Evolutionary conservation across 2,797 vertebrate genomes (phyloP).

Genomic region (Cheirogaleus major): DNA sequence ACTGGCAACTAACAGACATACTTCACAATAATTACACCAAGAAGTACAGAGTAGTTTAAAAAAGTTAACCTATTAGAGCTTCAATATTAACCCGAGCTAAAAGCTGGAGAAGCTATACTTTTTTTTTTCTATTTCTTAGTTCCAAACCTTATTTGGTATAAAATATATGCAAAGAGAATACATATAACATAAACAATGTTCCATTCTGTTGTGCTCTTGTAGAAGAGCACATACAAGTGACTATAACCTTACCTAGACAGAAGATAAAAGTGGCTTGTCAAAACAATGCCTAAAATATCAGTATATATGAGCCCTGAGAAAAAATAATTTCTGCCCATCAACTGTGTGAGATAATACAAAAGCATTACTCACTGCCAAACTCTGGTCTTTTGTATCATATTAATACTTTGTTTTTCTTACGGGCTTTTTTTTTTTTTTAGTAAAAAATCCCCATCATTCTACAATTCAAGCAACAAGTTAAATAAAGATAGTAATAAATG

Average conservation of each 20-base stretch:
- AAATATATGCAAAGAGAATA: background rate
- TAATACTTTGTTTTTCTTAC: background rate
- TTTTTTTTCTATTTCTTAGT: background rate
- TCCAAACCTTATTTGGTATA: constrained; percentile 29
- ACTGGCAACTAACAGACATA: background rate
- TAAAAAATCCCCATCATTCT: background rate
- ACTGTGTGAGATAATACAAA: background rate
- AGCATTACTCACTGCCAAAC: background rate
- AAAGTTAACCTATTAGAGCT: background rate
- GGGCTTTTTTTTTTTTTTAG: background rate
- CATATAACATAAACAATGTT: background rate
- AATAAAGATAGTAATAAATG: background rate
- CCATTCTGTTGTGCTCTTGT: background rate
- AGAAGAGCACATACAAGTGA: background rate
- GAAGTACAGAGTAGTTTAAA: background rate
- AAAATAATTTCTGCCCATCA: background rate
- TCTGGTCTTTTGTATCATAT: background rate
- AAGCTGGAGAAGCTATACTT: background rate
- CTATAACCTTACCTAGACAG: background rate
- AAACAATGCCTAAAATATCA: background rate
- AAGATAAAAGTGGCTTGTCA: background rate
- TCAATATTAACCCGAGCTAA: background rate
- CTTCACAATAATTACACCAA: background rate
- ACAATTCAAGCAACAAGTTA: constrained; percentile 13
- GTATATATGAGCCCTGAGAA: background rate